These are phyloP conservation scores for Petaurus breviceps DNA, from an alignment of 2,113 vertebrate species.

Conservation along the genomic window DNA sequence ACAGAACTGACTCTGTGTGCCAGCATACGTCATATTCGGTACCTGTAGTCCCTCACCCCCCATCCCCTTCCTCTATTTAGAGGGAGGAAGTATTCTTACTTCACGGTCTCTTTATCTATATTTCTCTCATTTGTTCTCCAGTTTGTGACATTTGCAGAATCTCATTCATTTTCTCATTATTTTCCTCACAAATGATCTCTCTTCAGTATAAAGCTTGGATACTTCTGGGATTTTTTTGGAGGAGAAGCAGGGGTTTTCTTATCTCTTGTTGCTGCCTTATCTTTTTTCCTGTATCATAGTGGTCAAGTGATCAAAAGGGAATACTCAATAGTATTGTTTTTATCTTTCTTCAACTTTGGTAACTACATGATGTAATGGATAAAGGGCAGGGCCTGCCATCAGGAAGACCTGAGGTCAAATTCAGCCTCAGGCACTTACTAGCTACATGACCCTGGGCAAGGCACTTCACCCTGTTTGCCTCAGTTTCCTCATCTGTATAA, in stretches of 20 bases:
- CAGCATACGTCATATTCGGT: not conserved
- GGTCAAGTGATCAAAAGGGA: not conserved
- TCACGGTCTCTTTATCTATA: not conserved
- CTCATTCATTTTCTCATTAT: not conserved
- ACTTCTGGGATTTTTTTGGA: not conserved
- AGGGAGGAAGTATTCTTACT: not conserved
- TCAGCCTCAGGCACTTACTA: not conserved
- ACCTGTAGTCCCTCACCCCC: not conserved
- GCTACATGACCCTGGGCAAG: not conserved
- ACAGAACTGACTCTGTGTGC: not conserved
- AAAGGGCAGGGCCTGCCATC: not conserved
- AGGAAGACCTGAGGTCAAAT: not conserved
- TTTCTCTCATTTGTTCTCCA: not conserved
- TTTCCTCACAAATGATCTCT: not conserved
- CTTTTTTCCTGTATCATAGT: not conserved
- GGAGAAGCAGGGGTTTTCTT: not conserved
- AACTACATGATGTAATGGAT: not conserved
- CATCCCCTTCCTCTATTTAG: not conserved
- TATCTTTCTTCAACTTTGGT: too few species aligned
- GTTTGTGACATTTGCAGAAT: not conserved
- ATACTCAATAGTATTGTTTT: too few species aligned
- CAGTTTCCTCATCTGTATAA: not conserved
- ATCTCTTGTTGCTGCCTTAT: not conserved
- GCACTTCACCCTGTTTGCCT: not conserved
- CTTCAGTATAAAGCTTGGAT: not conserved